Conservation (phyloP, 2,797 vertebrate genomes). For the Sebastes diaconus region DNA sequence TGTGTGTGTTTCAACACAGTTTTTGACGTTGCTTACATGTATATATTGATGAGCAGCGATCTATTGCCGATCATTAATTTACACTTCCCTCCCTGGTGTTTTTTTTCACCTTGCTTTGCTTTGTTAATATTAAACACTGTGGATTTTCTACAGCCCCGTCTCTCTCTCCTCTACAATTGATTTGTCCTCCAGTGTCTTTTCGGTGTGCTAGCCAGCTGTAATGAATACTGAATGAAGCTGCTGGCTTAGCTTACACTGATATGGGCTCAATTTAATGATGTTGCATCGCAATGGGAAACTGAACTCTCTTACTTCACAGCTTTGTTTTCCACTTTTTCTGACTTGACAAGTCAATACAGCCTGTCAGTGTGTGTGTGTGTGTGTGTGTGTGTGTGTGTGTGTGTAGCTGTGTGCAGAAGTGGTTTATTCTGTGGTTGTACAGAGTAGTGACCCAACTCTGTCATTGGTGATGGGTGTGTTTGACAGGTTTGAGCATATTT, state of each 20-base stretch:
- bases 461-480: constrained; percentile 1
- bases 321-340: constrained; percentile 40
- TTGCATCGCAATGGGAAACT: constrained; percentile 48
- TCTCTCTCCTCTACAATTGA: constrained; percentile 27
- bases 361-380: background rate
- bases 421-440: background rate
- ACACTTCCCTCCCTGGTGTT: constrained; percentile 35
- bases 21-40: background rate
- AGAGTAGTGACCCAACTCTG: background rate
- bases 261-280: constrained; percentile 57
- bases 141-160: background rate
- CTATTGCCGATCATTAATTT: constrained; percentile 51
- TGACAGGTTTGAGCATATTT: constrained; percentile 17
- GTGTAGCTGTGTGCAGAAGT: background rate
- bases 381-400: too few species aligned
- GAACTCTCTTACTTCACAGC: constrained; percentile 9
- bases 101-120: constrained; percentile 3
- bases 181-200: constrained; percentile 45
- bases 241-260: constrained; percentile 41
- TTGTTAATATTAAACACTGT: constrained; percentile 20
- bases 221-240: constrained; percentile 57
- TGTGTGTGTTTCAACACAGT: background rate
- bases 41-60: constrained; percentile 36
- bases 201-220: constrained; percentile 7
- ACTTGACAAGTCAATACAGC: constrained; percentile 31